A percentile compares a stretch with the other conserved stretches of the same genome.
Evolutionary conservation across 1,140 invertebrate species (phyloP).

Genomic region (Eriocheir sinensis): DNA sequence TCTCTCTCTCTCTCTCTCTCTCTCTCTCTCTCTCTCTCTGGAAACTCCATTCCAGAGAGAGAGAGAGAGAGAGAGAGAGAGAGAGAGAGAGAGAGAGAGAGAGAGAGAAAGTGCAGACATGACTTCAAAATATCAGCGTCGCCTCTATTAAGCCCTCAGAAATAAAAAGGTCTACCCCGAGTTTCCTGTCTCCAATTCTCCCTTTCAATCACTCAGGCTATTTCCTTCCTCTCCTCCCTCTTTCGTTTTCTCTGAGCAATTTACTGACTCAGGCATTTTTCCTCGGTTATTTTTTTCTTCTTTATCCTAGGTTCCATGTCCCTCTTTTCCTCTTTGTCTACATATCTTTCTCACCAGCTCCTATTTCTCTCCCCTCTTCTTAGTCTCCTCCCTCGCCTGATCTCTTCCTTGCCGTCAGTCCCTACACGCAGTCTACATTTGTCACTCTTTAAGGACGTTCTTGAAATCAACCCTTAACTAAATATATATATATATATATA

Average conservation of each 20-base stretch:
- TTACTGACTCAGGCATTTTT: background rate
- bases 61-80: background rate
- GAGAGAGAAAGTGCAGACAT: background rate
- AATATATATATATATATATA: conserved; percentile 19
- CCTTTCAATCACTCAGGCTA: background rate
- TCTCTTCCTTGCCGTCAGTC: too few relatives aligned
- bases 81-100: background rate
- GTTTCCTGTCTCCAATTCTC: background rate
- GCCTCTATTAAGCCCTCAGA: background rate
- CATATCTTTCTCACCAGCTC: too few relatives aligned
- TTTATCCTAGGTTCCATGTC: background rate
- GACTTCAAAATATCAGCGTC: background rate
- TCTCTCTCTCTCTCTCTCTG: conserved; percentile 36
- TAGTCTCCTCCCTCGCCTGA: background rate
- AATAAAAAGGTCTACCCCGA: background rate
- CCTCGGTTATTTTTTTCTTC: background rate
- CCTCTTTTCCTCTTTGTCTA: background rate
- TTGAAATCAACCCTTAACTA: background rate
- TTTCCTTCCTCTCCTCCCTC: background rate
- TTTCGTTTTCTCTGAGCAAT: background rate
- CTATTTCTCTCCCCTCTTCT: background rate
- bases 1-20: background rate
- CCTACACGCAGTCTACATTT: too few relatives aligned
- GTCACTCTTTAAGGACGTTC: too few relatives aligned
- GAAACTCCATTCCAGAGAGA: background rate